Base-by-base conservation (phyloP, 2,888 invertebrate species). In the Ophion ventricosus region DNA sequence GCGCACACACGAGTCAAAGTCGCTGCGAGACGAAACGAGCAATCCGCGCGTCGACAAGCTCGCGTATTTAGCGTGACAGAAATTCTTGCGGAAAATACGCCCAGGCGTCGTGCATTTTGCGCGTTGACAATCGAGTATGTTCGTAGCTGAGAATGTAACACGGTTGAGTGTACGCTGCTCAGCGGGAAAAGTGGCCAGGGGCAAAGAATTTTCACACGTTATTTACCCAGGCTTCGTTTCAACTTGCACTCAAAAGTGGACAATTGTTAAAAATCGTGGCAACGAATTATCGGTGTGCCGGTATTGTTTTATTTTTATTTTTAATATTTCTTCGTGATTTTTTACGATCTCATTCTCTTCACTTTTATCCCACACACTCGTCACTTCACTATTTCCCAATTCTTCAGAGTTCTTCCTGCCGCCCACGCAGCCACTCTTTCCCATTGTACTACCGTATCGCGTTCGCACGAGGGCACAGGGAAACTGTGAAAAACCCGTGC, bases 21-120 rank as follows among this genome's bases (percentile, higher is more conserved):
- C 43, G 23, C 76, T 63, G 63, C 54, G 54, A 70, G 54, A 78
- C 43, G 70, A 72, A 84, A 70, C 81, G 75, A 75, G 79, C 66
- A 84, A 82, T 84, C 79, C 75, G 73, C 74, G 56, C 17, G 78
- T 56, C 59, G 78, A 79, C 70, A 82, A 82, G 74, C 64, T 59
- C 75, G 75, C 75, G 69, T 66, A 75, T 70, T 70, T 75, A 79
- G 84, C 82, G 79, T 79, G 82, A 79, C 75, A 70, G 66, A 75
- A 84, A 72, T 54, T 35, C 66, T 75, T 26, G 29, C 57, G 49
- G 17, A 29, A 61, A 10, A n/a, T 40, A 43, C 5, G 40, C 8
- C 43, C 5, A 40, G 43, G 59, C 70, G 57, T 81, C 78, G 64
- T 69, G 80, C 40, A 78, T 23, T 75, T 80, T 56, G 66, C 70